A percentile compares a stretch with the other conserved stretches of the same genome.
phyloP scores from a whole-genome alignment of 2,113 vertebrate species.

The Syngnathus floridae region DNA sequence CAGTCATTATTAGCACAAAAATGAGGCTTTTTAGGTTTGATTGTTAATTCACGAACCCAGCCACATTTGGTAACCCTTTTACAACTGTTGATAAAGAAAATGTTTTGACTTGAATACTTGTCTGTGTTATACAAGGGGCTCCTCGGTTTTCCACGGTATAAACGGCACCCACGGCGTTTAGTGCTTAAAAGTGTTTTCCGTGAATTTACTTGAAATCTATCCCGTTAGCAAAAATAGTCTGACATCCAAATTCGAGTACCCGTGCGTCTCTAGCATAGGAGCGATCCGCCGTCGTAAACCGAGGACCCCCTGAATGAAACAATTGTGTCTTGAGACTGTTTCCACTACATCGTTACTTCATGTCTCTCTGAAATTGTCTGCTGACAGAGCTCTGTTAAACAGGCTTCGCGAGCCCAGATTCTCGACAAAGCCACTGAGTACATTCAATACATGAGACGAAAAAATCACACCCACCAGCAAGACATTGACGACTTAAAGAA shows the following conservation, averaged over 20 bases:
- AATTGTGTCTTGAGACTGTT: not conserved
- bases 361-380: constrained; percentile 46
- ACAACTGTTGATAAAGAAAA: too few relatives aligned
- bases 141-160: too few relatives aligned
- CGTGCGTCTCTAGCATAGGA: not conserved
- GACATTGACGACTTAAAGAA: constrained; percentile 94
- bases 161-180: too few relatives aligned
- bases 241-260: not conserved
- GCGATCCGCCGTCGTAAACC: not conserved
- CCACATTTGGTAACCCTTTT: too few relatives aligned
- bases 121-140: too few relatives aligned
- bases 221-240: not conserved
- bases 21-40: too few relatives aligned
- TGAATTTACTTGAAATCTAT: not conserved
- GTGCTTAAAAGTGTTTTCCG: too few relatives aligned
- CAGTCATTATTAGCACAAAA: too few relatives aligned
- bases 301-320: not conserved
- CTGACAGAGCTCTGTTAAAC: constrained; percentile 68
- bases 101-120: too few relatives aligned
- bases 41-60: too few relatives aligned
- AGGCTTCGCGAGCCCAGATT: constrained; percentile 98
- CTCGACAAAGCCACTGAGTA: constrained; percentile 98
- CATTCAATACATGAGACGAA: constrained; percentile 96
- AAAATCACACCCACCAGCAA: constrained; percentile 98
- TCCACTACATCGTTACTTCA: constrained; percentile 23